Conservation (phyloP, 2,888 invertebrate species). For the Lasioglossum oenotherae region DNA sequence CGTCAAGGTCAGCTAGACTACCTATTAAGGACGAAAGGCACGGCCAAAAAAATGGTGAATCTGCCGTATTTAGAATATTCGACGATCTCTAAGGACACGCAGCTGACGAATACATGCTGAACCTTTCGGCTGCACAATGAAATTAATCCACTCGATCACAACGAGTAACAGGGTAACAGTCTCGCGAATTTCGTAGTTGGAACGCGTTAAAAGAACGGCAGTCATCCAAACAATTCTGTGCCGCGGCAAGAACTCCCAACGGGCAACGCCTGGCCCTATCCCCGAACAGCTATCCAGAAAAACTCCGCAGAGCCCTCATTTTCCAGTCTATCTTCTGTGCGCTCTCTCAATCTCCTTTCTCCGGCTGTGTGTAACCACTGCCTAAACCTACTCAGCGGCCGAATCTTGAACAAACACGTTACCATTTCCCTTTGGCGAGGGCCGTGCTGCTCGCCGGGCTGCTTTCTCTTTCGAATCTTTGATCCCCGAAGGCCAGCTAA, state of each 20-base stretch:
- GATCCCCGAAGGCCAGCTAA: background rate
- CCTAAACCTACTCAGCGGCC: background rate
- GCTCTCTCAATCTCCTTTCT: background rate
- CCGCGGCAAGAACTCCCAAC: background rate
- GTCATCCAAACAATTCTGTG: background rate
- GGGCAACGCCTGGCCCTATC: background rate
- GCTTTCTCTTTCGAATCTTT: slow-evolving; percentile 13
- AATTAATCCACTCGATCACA: background rate
- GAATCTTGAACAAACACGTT: slow-evolving; percentile 13
- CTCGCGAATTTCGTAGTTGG: background rate
- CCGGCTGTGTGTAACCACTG: slow-evolving; percentile 1
- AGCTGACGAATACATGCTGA: too few relatives aligned
- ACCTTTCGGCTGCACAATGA: background rate
- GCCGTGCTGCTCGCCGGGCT: background rate
- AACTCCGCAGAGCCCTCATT: background rate
- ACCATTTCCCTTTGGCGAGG: slow-evolving; percentile 13
- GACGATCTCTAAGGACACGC: too few relatives aligned
- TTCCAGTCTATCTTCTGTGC: background rate
- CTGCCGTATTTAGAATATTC: too few relatives aligned
- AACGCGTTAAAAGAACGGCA: background rate
- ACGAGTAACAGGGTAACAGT: background rate
- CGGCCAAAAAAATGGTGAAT: too few relatives aligned
- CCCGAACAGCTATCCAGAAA: background rate
- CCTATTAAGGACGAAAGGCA: too few relatives aligned
- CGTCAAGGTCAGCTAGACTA: too few relatives aligned